These are phyloP conservation scores for Platycheirus albimanus DNA, from an alignment of 2,888 invertebrate species.

Conservation along the genomic window DNA sequence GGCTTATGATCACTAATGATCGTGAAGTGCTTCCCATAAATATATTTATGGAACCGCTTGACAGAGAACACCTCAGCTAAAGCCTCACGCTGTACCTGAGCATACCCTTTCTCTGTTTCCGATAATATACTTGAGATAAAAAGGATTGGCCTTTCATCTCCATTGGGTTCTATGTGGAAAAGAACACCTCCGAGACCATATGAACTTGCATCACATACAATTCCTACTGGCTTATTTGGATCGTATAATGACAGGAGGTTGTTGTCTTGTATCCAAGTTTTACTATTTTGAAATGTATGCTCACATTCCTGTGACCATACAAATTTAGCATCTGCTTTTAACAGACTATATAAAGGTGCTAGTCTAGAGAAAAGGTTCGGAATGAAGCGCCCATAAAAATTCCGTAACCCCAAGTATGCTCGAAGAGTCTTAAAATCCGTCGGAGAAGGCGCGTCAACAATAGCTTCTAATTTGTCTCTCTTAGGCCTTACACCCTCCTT, in stretches of 20 bases:
- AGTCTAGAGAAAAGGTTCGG: background rate
- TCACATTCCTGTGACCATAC: conserved; percentile 19
- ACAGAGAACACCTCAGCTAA: conserved; percentile 27
- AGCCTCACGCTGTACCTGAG: conserved; percentile 21
- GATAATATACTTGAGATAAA: conserved; percentile 41
- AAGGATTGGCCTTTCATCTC: conserved; percentile 34
- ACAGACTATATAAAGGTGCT: conserved; percentile 1
- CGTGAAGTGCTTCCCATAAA: conserved; percentile 77
- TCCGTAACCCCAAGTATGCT: background rate
- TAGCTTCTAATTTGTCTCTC: conserved; percentile 3
- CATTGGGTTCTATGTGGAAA: conserved; percentile 22
- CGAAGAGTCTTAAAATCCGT: conserved; percentile 20
- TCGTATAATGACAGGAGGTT: conserved; percentile 26
- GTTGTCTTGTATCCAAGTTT: conserved; percentile 2
- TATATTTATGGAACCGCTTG: conserved; percentile 72
- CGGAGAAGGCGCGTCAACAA: conserved; percentile 1
- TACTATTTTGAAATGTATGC: conserved; percentile 4
- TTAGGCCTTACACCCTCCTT: conserved; percentile 14
- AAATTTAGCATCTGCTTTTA: background rate
- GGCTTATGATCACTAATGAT: conserved; percentile 73
- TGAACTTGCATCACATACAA: conserved; percentile 35
- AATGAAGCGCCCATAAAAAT: conserved; percentile 12
- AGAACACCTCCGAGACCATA: conserved; percentile 40
- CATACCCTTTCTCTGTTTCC: conserved; percentile 24
- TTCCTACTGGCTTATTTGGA: conserved; percentile 20